These are phyloP conservation scores for Eumacrocentrus americanus DNA, from an alignment of 2,888 invertebrate genomes.

Conservation along the genomic window DNA sequence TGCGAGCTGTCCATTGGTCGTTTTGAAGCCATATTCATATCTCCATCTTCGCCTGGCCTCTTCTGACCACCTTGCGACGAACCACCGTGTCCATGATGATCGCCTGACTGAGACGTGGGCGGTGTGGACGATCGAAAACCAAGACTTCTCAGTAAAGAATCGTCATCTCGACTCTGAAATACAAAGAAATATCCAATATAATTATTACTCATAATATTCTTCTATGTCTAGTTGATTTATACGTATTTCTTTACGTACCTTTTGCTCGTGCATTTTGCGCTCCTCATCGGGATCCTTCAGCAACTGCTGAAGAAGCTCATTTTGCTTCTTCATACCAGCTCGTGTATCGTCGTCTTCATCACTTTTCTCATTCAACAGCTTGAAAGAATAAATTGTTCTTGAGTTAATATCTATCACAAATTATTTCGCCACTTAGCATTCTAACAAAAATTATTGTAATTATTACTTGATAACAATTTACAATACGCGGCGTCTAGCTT, in stretches of 20 bases:
- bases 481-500: neutral
- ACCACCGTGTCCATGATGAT: conserved; percentile 52
- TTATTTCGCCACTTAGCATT: too few relatives aligned
- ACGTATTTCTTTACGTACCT: conserved; percentile 42
- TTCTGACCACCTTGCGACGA: conserved; percentile 63
- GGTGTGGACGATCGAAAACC: conserved; percentile 64
- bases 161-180: conserved; percentile 62
- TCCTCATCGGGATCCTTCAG: conserved; percentile 66
- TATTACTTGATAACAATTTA: too few relatives aligned
- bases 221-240: too few relatives aligned
- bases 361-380: conserved; percentile 83
- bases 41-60: conserved; percentile 69
- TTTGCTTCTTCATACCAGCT: conserved; percentile 67
- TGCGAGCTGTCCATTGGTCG: conserved; percentile 61
- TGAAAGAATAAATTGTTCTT: conserved; percentile 34
- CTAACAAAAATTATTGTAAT: too few relatives aligned
- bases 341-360: conserved; percentile 75
- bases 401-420: neutral
- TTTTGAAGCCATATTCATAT: conserved; percentile 64
- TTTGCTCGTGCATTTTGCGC: conserved; percentile 55
- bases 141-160: conserved; percentile 64
- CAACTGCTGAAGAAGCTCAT: conserved; percentile 69
- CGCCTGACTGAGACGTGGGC: conserved; percentile 65
- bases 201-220: conserved; percentile 1
- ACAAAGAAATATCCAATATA: neutral